These are phyloP conservation scores for Alces alces DNA, from an alignment of 2,113 vertebrate genomes.

Conservation along the genomic window DNA sequence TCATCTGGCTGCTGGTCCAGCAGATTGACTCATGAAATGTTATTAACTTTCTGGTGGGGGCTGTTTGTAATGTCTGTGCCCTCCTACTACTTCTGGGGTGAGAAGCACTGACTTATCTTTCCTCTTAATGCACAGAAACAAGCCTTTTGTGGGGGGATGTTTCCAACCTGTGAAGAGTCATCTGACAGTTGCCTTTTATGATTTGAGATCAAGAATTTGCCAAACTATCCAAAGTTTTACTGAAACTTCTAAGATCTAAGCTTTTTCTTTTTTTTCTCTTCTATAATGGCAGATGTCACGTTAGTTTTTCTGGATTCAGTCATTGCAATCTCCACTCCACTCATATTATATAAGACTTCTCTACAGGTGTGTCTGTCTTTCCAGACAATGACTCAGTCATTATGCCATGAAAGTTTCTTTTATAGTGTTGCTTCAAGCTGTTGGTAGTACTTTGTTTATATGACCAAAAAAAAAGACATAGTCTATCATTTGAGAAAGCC, in stretches of 20 bases:
- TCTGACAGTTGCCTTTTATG: background rate
- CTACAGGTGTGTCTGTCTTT: background rate
- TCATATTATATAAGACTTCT: background rate
- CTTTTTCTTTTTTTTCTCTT: background rate
- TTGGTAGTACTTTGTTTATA: background rate
- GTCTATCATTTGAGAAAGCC: background rate
- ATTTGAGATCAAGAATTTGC: background rate
- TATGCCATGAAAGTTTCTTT: background rate
- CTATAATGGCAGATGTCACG: background rate
- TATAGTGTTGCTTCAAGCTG: background rate
- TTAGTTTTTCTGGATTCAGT: background rate
- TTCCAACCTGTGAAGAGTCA: background rate
- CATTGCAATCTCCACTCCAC: background rate
- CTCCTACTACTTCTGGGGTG: background rate
- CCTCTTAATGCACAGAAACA: background rate
- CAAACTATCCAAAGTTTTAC: background rate
- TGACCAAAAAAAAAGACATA: background rate
- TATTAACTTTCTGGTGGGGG: background rate
- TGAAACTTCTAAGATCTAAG: background rate
- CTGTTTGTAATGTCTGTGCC: background rate
- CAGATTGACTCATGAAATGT: background rate
- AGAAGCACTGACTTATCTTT: background rate
- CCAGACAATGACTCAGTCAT: background rate
- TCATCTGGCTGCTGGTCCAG: background rate
- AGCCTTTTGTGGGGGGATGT: background rate